phyloP scores from a whole-genome alignment of 2,113 vertebrate species.

The human (Homo sapiens) region DNA sequence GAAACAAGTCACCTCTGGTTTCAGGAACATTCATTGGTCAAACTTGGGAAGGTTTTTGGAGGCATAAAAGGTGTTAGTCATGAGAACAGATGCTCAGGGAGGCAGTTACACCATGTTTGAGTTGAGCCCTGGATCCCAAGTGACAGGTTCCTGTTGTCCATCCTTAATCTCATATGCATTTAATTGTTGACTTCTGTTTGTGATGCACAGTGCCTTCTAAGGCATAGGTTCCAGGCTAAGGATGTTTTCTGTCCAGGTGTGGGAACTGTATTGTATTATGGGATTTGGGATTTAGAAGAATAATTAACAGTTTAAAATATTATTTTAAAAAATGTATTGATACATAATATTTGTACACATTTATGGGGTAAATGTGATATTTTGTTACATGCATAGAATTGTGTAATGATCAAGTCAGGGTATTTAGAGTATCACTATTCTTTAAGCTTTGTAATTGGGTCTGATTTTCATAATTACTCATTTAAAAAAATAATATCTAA shows the following conservation, averaged over 20 bases:
- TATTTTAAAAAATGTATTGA: background rate
- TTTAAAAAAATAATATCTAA: background rate
- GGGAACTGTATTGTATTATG: rapidly evolving
- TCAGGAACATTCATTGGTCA: no score
- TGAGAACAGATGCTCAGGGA: background rate
- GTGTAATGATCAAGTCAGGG: background rate
- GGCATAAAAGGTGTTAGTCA: background rate
- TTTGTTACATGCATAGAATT: background rate
- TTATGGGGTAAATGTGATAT: background rate
- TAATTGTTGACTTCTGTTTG: background rate
- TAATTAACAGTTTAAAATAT: background rate
- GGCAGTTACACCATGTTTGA: background rate
- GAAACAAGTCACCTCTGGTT: background rate
- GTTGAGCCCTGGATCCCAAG: rapidly evolving
- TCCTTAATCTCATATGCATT: no score
- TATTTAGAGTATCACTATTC: background rate
- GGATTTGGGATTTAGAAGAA: background rate
- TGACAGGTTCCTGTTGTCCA: background rate
- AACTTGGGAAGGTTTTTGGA: background rate
- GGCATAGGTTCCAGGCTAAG: no score
- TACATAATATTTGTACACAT: background rate
- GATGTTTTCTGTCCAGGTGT: rapidly evolving
- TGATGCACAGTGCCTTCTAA: background rate
- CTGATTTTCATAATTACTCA: background rate
- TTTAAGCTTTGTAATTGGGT: background rate